Percentiles rank a stretch among this genome's conserved stretches.
Conservation (phyloP, 2,797 vertebrate species). For the Pangasius macronema region DNA sequence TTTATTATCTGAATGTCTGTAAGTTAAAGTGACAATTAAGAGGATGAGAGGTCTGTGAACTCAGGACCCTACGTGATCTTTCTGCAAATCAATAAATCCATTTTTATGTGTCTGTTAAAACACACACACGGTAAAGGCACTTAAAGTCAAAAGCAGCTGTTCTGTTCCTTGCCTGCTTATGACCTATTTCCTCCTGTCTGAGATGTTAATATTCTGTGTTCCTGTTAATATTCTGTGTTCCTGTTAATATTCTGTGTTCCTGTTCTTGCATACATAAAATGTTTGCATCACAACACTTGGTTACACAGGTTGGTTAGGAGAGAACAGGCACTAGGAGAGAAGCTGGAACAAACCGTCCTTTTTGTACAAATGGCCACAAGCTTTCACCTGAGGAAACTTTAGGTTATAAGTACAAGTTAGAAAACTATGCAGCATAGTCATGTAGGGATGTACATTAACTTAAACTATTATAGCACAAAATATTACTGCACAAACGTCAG, state of each 20-base stretch:
- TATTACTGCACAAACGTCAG: too few relatives aligned
- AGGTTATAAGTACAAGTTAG: background rate
- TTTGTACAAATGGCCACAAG: background rate
- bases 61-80: background rate
- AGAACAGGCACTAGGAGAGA: background rate
- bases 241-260: background rate
- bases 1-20: background rate
- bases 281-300: background rate
- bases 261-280: background rate
- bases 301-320: background rate
- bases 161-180: background rate
- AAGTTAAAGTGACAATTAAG: constrained; percentile 15
- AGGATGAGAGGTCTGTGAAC: background rate
- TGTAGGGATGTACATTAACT: background rate
- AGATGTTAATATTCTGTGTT: background rate
- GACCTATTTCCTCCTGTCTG: background rate
- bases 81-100: background rate
- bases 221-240: constrained; percentile 7
- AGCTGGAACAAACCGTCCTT: background rate
- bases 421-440: background rate
- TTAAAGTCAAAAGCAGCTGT: background rate
- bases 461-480: background rate
- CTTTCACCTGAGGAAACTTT: background rate
- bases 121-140: background rate
- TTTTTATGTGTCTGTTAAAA: constrained; percentile 5